Conservation (phyloP, 2,113 vertebrate genomes). For the Gambusia holbrooki region DNA sequence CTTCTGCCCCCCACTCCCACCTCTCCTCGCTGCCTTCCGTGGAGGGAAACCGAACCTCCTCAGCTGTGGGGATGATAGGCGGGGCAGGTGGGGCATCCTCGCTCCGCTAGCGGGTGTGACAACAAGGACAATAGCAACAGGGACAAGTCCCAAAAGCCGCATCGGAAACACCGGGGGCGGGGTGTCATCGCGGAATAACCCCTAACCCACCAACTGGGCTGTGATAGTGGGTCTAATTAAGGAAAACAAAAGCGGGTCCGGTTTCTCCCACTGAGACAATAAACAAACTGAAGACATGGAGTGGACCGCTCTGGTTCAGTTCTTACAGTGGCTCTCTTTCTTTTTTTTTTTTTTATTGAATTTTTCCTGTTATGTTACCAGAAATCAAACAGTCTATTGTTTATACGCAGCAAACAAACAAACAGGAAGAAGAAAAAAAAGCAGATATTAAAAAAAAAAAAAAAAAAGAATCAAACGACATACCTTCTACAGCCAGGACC, state of each 20-base stretch:
- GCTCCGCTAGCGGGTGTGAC: conserved; percentile 68
- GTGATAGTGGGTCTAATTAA: conserved; percentile 45
- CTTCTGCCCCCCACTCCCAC: not conserved
- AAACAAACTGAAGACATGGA: conserved; percentile 5
- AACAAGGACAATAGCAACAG: conserved; percentile 76
- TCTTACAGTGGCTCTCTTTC: too few relatives aligned
- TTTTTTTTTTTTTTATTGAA: too few relatives aligned
- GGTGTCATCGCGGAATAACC: conserved; percentile 32
- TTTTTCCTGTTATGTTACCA: too few relatives aligned
- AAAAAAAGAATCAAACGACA: conserved; percentile 3
- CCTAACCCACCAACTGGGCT: not conserved
- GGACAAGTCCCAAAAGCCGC: conserved; percentile 61
- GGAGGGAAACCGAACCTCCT: conserved; percentile 11
- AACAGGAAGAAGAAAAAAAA: too few relatives aligned
- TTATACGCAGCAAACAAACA: conserved; percentile 16
- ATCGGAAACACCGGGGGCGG: conserved; percentile 51
- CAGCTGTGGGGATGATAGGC: conserved; percentile 4
- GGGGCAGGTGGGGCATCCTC: conserved; percentile 60
- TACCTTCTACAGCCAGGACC: conserved; percentile 83
- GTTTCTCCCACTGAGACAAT: conserved; percentile 16
- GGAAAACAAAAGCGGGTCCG: conserved; percentile 21
- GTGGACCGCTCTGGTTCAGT: not conserved
- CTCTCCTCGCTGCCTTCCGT: not conserved
- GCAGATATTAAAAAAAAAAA: too few relatives aligned
- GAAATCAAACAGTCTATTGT: conserved; percentile 51